Percentiles rank a stretch among this genome's conserved stretches.
Conservation (phyloP, 2,113 vertebrate species). For the Apus apus region DNA sequence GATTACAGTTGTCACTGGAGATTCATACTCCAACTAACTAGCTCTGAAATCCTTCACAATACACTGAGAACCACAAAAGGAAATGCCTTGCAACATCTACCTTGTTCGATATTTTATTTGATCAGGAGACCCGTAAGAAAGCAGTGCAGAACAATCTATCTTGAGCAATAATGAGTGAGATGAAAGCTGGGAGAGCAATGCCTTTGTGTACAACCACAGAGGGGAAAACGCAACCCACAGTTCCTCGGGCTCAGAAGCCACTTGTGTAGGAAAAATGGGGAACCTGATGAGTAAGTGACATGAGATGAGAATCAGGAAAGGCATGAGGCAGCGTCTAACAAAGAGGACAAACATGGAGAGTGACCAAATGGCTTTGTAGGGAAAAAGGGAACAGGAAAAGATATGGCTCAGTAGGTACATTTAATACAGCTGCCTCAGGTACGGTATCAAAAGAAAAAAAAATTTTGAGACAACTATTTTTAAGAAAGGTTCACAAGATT, state of each 20-base stretch:
- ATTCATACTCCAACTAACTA: conserved; percentile 34
- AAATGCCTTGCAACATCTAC: neutral
- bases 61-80: conserved; percentile 20
- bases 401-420: neutral
- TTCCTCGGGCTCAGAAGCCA: neutral
- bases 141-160: neutral
- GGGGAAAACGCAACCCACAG: conserved; percentile 3
- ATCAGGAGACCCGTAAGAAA: neutral
- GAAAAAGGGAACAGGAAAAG: neutral
- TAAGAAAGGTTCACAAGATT: neutral
- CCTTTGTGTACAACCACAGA: neutral
- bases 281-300: neutral
- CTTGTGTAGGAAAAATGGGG: neutral
- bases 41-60: conserved; percentile 48
- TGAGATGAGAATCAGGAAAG: neutral
- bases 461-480: neutral
- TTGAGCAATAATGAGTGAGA: neutral
- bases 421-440: neutral
- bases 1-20: conserved; percentile 30
- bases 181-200: neutral
- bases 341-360: neutral
- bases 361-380: neutral
- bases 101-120: neutral
- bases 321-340: neutral
- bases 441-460: neutral